Conservation (phyloP, 2,888 invertebrate genomes). For the Nephrotoma appendiculata region DNA sequence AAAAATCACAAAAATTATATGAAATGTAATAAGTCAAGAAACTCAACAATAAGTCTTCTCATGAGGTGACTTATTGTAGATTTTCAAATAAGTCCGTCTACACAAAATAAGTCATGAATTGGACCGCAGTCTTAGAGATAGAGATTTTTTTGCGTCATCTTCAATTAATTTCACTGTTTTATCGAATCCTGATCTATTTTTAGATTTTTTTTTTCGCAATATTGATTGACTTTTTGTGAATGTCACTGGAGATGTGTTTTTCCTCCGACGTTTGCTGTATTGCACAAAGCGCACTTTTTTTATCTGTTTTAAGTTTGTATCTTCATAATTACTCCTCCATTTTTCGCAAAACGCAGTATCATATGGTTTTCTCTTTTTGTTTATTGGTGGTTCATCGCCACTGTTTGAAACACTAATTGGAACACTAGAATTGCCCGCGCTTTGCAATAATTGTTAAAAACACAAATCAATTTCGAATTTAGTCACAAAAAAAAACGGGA, state of each 20-base stretch:
- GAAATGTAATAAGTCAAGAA: no score
- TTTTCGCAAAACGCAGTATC: background rate
- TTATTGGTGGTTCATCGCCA: background rate
- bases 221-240: background rate
- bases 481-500: background rate
- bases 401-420: background rate
- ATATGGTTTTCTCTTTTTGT: background rate
- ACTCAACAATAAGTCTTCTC: no score
- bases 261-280: background rate
- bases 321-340: background rate
- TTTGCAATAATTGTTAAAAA: background rate
- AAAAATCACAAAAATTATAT: no score
- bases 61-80: no score
- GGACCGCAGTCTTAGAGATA: no score
- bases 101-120: no score
- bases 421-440: background rate
- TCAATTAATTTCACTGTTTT: background rate
- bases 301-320: background rate
- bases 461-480: background rate
- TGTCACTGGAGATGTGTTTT: background rate
- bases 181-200: background rate
- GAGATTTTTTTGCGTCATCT: slow-evolving; percentile 1
- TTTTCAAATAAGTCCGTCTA: no score
- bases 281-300: background rate
- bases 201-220: background rate